Evolutionary conservation across 2,888 invertebrate species (phyloP).

Genomic region (Cryptophagus acutangulus): DNA sequence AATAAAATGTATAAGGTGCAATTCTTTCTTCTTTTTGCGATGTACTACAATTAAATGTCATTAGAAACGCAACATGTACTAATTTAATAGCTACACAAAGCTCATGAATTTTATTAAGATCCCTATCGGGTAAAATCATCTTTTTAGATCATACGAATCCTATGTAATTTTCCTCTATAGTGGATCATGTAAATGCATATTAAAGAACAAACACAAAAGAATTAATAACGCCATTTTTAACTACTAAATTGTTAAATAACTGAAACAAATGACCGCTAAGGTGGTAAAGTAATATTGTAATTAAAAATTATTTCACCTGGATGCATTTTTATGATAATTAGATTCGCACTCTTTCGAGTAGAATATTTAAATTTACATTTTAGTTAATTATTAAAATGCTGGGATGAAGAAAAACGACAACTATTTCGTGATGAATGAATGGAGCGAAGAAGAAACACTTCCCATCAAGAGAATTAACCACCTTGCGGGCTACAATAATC

Average conservation of each 20-base stretch:
- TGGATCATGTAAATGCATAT: conserved; percentile 24
- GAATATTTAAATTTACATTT: too few relatives aligned
- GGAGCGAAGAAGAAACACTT: too few relatives aligned
- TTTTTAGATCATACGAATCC: conserved; percentile 19
- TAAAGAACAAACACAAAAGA: conserved; percentile 25
- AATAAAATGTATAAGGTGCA: neutral
- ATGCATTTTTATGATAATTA: conserved; percentile 5
- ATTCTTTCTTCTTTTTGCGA: conserved; percentile 4
- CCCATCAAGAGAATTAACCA: too few relatives aligned
- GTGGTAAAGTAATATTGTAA: conserved; percentile 16
- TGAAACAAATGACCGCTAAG: conserved; percentile 22
- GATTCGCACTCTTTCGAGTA: too few relatives aligned
- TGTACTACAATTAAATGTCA: conserved; percentile 23
- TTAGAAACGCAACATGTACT: conserved; percentile 21
- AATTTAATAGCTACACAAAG: conserved; percentile 34
- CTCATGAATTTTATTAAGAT: conserved; percentile 35
- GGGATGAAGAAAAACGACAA: too few relatives aligned
- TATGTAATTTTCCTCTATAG: conserved; percentile 26
- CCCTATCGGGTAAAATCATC: conserved; percentile 28
- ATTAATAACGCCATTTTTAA: conserved; percentile 21
- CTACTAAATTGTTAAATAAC: conserved; percentile 25
- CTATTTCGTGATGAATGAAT: too few relatives aligned
- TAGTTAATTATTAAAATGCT: too few relatives aligned
- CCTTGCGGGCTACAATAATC: too few relatives aligned
- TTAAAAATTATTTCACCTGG: conserved; percentile 13